phyloP scores from a whole-genome alignment of 2,113 vertebrate genomes.

The Dicentrarchus labrax region DNA sequence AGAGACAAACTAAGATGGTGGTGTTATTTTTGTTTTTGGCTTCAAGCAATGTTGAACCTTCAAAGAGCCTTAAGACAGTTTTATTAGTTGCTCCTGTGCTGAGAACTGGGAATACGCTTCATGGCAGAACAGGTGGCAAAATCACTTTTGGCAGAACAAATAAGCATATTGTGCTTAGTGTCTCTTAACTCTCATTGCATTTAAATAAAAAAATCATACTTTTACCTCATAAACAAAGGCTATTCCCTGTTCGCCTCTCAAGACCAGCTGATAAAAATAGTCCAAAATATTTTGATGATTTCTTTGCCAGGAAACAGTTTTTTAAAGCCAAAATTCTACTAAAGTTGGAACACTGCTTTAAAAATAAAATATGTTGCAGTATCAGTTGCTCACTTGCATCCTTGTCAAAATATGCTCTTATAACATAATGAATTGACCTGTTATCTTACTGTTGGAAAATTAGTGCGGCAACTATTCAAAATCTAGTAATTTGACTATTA shows the following conservation, averaged over 20 bases:
- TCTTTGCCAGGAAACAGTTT: background rate
- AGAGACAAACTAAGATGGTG: background rate
- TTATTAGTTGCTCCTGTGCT: slow-evolving; percentile 23
- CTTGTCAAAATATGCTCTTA: background rate
- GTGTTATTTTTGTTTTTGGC: background rate
- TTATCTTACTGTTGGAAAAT: background rate
- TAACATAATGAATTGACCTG: background rate
- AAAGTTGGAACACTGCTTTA: slow-evolving; percentile 9
- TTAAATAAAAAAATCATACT: background rate
- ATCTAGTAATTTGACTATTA: background rate
- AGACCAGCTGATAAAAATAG: slow-evolving; percentile 15
- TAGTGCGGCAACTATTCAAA: background rate
- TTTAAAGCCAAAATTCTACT: background rate
- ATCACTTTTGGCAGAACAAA: slow-evolving; percentile 43
- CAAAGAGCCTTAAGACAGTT: slow-evolving; percentile 3
- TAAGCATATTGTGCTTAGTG: slow-evolving; percentile 17
- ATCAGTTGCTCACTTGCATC: slow-evolving; percentile 11
- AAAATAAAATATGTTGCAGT: slow-evolving; percentile 20
- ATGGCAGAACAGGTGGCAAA: slow-evolving; percentile 51
- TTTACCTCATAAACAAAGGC: slow-evolving; percentile 22
- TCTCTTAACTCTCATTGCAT: background rate
- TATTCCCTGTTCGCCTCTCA: background rate
- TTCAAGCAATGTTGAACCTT: slow-evolving; percentile 14
- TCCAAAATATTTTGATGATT: background rate
- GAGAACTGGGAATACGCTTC: slow-evolving; percentile 18